Percentiles rank a stretch among this genome's conserved stretches.
Conservation (phyloP, 2,797 vertebrate species). For the Thaleichthys pacificus region DNA sequence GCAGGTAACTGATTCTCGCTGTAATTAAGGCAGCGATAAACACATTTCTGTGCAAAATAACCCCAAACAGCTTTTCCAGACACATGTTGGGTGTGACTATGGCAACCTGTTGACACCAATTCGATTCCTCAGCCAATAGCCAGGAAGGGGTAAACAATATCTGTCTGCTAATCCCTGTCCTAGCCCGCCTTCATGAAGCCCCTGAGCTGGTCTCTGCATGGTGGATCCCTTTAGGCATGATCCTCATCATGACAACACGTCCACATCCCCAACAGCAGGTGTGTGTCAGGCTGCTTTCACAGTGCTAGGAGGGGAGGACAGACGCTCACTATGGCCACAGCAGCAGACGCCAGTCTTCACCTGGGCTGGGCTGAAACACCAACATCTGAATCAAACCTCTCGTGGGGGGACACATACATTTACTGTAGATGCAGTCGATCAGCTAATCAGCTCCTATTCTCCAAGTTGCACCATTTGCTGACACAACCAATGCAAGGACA, state of each 20-base stretch:
- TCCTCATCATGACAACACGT: background rate
- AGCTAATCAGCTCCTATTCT: background rate
- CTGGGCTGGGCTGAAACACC: too few relatives aligned
- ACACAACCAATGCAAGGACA: background rate
- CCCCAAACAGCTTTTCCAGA: slow-evolving; percentile 49
- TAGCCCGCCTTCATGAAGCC: background rate
- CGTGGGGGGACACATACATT: too few relatives aligned
- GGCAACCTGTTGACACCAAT: slow-evolving; percentile 52
- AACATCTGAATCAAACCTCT: too few relatives aligned
- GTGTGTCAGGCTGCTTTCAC: background rate
- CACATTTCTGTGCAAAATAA: slow-evolving; percentile 46
- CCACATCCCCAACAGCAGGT: background rate
- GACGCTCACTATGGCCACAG: too few relatives aligned
- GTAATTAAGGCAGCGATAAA: slow-evolving; percentile 13
- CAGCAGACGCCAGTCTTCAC: too few relatives aligned
- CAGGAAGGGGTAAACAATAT: background rate
- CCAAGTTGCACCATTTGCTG: background rate
- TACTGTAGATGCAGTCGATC: too few relatives aligned
- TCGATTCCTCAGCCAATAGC: slow-evolving; percentile 14
- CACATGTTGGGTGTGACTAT: slow-evolving; percentile 44
- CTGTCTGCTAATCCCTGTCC: background rate
- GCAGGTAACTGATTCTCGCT: too few relatives aligned
- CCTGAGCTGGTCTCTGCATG: background rate
- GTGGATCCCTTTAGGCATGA: background rate
- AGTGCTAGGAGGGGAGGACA: background rate